Evolutionary conservation across 2,113 vertebrate species (phyloP), one percentile per base, ranked within the genome.

Genomic region (Gallinago paraguaiae): DNA sequence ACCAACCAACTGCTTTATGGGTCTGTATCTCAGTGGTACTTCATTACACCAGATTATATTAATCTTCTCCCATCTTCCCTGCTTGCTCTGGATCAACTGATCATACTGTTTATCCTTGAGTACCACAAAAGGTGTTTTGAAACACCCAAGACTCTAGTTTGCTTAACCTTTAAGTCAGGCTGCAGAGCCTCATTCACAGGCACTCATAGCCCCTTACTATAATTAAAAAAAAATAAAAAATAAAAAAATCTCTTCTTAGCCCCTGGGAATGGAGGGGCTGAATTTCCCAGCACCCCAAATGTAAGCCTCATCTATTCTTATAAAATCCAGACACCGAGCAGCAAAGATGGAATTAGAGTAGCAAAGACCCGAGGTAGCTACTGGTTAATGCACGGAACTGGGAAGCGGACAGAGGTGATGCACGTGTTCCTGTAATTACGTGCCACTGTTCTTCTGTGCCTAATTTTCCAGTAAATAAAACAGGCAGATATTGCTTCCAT

Each of bases 351-450:
- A 64, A 24, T 57, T 23, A 60, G 6, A 91, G 25, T 4, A 67
- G 27, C n/a, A 82, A 74, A 71, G 56, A 35, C 6, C 2, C 0
- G 3, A 82, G 60, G 35, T 30, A 56, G n/a, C 8, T 23, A 16
- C 7, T 35, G 18, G 23, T 61, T 68, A 48, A 64, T 12, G 18
- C 0, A 0, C 25, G 46, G 30, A 86, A 67, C 14, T 1, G 0
- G 15, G 31, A 81, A 86, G 63, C 16, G 84, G 10, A 57, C 6
- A 46, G 19, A 46, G 9, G 5, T 45, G 22, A 46, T 24, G 9
- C 4, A 28, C 1, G 3, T 25, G 7, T 3, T 64, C n/a, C 41
- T 82, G 14, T 13, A 43, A 65, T 25, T 45, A 63, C 6, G 4
- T 45, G 53, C 31, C 60, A 43, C 0, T 0, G 16, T 8, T 59